Evolutionary conservation across 1,140 invertebrate species (phyloP).

Genomic region (Macrocentrus cingulum): DNA sequence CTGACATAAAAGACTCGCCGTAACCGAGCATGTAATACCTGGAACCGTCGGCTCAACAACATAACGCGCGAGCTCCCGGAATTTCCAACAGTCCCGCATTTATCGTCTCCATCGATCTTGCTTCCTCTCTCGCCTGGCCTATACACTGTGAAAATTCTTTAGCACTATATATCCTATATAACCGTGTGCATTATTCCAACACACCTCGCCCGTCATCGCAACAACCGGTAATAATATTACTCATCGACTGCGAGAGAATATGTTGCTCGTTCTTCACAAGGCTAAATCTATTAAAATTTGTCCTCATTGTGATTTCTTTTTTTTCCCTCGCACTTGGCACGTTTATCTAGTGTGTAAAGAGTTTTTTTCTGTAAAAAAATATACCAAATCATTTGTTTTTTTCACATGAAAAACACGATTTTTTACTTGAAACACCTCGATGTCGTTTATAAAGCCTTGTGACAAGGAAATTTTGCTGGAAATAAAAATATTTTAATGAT

Average conservation of each 20-base stretch:
- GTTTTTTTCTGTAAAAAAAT: too few relatives aligned
- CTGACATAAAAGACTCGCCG: conserved; percentile 24
- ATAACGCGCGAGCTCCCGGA: conserved; percentile 22
- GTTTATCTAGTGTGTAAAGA: too few relatives aligned
- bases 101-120: conserved; percentile 19
- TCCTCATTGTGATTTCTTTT: background rate
- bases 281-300: background rate
- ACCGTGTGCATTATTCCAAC: background rate
- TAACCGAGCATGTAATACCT: conserved; percentile 34
- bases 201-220: too few relatives aligned
- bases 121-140: conserved; percentile 12
- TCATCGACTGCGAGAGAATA: background rate
- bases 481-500: too few relatives aligned
- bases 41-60: conserved; percentile 25
- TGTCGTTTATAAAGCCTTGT: too few relatives aligned
- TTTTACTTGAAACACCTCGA: too few relatives aligned
- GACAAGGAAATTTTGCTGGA: too few relatives aligned
- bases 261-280: background rate
- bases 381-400: too few relatives aligned
- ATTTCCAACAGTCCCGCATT: conserved; percentile 21
- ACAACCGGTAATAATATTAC: background rate
- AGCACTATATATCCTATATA: too few relatives aligned
- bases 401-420: too few relatives aligned
- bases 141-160: conserved; percentile 15
- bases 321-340: background rate